Evolutionary conservation across 2,888 invertebrate species (phyloP), one percentile per base, ranked within the genome.

Genomic region (Acrobasis repandana): DNA sequence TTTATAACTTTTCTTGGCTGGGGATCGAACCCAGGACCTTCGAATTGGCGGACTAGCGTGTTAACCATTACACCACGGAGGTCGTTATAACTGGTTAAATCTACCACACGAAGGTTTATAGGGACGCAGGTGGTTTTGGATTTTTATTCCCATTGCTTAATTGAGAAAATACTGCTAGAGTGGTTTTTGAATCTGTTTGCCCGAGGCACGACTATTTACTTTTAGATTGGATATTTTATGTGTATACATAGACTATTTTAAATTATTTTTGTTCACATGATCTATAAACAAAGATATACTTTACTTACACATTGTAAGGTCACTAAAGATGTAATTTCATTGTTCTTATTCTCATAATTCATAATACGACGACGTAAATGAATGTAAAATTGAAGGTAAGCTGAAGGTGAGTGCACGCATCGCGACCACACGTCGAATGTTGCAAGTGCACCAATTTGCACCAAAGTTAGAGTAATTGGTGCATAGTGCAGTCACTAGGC

Each of bases 361-460:
- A 60, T 63, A 63, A 61, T 56, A 36, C 36, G 18, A 14, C 56
- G 2, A 9, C 43, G 18, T 54, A 38, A 38, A 54, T 38, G 46
- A 46, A 46, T 18, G 49, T 34, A 49, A 34, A 33, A 36, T 60
- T 59, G 64, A 61, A 66, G 64, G 64, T 60, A 57, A 63, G 6
- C 60, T 52, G 65, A 65, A 67, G 65, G 65, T 64, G 63, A 58
- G 48, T 20, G 38, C 61, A 62, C 52, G 61, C 67, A 62, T 64
- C 60, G 62, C 52, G 59, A 60, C 61, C 62, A 62, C 58, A 60
- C 62, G 63, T 61, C 52, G 51, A 47, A 63, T 77, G 76, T 71
- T 72, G 81, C 71, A 81, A 82, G 65, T 68, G 67, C 65, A 66
- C 65, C 63, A 69, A 74, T 73, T 72, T 71, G 69, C 63, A 70